phyloP scores from a whole-genome alignment of 2,888 invertebrate genomes.

The Pandemis corylana region DNA sequence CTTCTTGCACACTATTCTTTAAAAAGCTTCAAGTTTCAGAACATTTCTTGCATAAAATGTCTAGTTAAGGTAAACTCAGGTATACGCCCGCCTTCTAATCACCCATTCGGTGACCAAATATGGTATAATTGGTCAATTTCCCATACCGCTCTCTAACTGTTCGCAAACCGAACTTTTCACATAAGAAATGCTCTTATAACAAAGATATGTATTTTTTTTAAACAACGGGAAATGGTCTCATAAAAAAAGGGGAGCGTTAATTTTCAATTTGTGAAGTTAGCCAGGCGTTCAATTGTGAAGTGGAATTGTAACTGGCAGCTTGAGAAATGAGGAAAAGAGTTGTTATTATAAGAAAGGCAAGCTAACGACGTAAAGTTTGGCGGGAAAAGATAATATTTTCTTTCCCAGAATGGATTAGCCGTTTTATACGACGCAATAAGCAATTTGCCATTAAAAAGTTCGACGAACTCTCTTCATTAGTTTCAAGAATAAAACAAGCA shows the following conservation, averaged over 20 bases:
- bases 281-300: constrained; percentile 7
- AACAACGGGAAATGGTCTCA: background rate
- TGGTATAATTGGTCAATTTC: background rate
- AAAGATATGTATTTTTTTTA: constrained; percentile 24
- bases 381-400: background rate
- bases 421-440: constrained; percentile 1
- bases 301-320: constrained; percentile 19
- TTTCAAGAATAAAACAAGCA: constrained; percentile 33
- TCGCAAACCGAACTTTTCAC: background rate
- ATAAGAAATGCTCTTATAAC: constrained; percentile 8
- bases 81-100: background rate
- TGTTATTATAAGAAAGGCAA: background rate
- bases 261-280: constrained; percentile 18
- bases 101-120: background rate
- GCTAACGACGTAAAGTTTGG: background rate
- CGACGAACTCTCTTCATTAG: constrained; percentile 20
- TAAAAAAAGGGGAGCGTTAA: background rate
- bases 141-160: background rate
- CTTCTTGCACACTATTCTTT: background rate
- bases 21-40: background rate
- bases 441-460: constrained; percentile 14
- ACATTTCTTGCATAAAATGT: constrained; percentile 3
- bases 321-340: constrained; percentile 12
- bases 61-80: background rate
- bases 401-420: background rate